Conservation (phyloP, 1,140 invertebrate genomes). For the Drosophila kohkoa region DNA sequence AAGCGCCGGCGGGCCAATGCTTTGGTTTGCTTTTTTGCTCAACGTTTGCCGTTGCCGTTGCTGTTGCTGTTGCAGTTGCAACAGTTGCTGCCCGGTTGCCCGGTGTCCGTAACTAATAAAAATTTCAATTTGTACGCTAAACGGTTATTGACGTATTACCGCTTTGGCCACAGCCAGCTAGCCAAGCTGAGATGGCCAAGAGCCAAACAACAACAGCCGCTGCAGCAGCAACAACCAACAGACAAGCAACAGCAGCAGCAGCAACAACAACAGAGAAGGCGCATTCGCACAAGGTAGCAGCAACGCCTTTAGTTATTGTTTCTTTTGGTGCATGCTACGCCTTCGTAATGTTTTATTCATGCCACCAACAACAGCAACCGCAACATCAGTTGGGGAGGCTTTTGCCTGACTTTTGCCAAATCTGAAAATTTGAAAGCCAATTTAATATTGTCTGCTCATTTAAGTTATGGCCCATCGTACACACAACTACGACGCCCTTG, state of each 20-base stretch:
- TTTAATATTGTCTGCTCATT: conserved; percentile 38
- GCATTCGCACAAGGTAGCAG: conserved; percentile 61
- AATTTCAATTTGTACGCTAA: conserved; percentile 83
- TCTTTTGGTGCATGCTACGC: conserved; percentile 73
- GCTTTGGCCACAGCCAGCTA: conserved; percentile 46
- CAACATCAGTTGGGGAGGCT: conserved; percentile 45
- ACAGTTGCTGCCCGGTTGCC: conserved; percentile 14
- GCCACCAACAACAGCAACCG: conserved; percentile 47
- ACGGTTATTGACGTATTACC: conserved; percentile 83
- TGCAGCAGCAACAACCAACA: conserved; percentile 4
- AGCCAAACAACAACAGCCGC: conserved; percentile 1
- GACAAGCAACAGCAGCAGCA: conserved; percentile 18
- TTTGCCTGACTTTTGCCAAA: conserved; percentile 44
- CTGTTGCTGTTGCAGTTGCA: conserved; percentile 14
- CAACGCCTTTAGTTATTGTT: conserved; percentile 83
- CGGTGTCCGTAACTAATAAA: conserved; percentile 78
- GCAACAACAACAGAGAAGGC: conserved; percentile 21
- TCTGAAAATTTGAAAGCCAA: conserved; percentile 32
- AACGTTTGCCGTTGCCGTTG: conserved; percentile 25
- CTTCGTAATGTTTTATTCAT: conserved; percentile 82
- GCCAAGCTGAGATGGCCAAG: not conserved
- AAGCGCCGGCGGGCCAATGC: conserved; percentile 71
- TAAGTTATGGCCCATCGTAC: not conserved
- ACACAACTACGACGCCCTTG: conserved; percentile 28
- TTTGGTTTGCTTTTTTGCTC: conserved; percentile 65